Percentiles rank a stretch among this genome's conserved stretches.
Conservation (phyloP, 2,888 invertebrate genomes). For the Cheilosia vernalis region DNA sequence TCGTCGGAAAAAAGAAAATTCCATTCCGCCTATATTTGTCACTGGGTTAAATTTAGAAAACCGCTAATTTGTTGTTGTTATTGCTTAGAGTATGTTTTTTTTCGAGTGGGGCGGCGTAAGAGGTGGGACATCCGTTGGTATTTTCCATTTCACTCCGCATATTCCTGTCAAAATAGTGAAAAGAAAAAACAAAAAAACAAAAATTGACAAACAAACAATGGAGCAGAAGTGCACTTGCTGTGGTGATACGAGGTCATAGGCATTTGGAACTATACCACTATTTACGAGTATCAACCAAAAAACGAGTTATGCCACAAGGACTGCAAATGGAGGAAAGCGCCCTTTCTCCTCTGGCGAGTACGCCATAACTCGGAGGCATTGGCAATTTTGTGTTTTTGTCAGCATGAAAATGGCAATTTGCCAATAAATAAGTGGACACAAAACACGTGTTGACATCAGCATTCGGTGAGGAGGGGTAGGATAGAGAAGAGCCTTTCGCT, state of each 20-base stretch:
- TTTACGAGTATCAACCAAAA: constrained; percentile 20
- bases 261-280: constrained; percentile 25
- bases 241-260: constrained; percentile 55
- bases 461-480: constrained; percentile 3
- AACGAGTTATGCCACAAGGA: constrained; percentile 38
- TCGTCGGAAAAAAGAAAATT: constrained; percentile 56
- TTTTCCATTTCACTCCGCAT: constrained; percentile 54
- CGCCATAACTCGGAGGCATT: constrained; percentile 60
- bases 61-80: constrained; percentile 31
- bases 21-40: constrained; percentile 62
- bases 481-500: not conserved
- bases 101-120: constrained; percentile 24
- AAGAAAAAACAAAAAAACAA: not conserved
- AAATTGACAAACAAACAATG: constrained; percentile 6
- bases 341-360: constrained; percentile 17
- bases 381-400: constrained; percentile 72
- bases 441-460: constrained; percentile 72
- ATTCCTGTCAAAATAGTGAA: constrained; percentile 23
- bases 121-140: constrained; percentile 39
- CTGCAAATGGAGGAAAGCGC: constrained; percentile 1
- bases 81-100: constrained; percentile 37
- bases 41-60: constrained; percentile 66
- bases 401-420: constrained; percentile 66
- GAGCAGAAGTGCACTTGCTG: constrained; percentile 20
- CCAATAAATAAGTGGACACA: constrained; percentile 72